These are phyloP conservation scores for Heteropelma amictum DNA, from an alignment of 2,888 invertebrate genomes.

Conservation along the genomic window DNA sequence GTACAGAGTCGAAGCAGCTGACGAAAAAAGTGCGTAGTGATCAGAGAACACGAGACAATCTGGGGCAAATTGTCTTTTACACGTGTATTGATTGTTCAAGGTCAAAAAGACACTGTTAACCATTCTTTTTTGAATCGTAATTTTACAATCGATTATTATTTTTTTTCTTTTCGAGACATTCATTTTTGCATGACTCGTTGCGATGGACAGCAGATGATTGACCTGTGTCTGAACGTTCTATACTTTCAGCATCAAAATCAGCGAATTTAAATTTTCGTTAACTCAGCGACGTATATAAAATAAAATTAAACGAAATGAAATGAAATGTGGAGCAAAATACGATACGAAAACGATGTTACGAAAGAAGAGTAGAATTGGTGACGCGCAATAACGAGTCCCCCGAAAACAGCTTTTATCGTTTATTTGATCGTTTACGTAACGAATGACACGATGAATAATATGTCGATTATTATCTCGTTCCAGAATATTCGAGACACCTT, in stretches of 20 bases:
- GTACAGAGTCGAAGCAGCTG: not conserved
- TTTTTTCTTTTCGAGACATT: too few species aligned
- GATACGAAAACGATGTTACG: not conserved
- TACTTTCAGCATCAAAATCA: too few species aligned
- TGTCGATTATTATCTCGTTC: too few species aligned
- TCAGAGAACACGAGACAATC: constrained; percentile 13
- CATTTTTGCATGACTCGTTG: too few species aligned
- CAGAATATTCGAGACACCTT: constrained; percentile 18
- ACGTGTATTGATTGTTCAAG: not conserved
- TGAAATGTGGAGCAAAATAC: not conserved
- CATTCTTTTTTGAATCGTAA: not conserved
- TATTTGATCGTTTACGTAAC: constrained; percentile 13
- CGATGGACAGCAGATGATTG: too few species aligned
- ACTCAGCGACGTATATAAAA: too few species aligned
- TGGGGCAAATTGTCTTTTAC: not conserved
- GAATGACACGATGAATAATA: constrained; percentile 34
- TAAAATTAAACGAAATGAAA: not conserved
- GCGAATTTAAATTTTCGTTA: too few species aligned
- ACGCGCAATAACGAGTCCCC: constrained; percentile 23
- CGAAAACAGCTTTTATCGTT: not conserved
- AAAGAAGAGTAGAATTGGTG: not conserved
- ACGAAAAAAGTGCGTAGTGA: constrained; percentile 27
- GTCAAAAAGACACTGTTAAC: not conserved
- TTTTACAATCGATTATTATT: too few species aligned
- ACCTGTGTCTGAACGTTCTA: too few species aligned